Conservation (phyloP, 2,113 vertebrate species). For the Aptenodytes forsteri region DNA sequence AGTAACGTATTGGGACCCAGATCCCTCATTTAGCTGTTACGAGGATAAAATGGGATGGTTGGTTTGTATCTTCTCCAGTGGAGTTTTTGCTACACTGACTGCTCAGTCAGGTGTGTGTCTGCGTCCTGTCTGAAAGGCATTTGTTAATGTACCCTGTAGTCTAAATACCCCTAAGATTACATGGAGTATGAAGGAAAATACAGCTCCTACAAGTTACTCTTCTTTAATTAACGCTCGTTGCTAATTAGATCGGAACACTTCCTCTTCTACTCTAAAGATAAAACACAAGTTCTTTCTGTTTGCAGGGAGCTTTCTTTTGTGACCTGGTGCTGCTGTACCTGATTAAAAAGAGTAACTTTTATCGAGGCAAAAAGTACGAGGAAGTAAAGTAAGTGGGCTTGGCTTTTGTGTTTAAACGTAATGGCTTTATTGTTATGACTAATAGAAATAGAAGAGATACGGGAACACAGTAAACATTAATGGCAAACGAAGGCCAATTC, state of each 20-base stretch:
- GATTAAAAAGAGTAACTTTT: constrained; percentile 92
- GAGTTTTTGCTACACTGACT: neutral
- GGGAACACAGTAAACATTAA: neutral
- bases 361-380: constrained; percentile 93
- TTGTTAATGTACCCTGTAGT: neutral
- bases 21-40: fast-evolving
- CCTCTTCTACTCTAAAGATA: neutral
- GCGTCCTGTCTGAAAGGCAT: neutral
- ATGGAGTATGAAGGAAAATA: neutral
- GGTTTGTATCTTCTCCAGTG: neutral
- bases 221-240: neutral
- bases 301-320: constrained; percentile 91
- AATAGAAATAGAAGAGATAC: neutral
- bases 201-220: neutral
- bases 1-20: neutral
- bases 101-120: neutral
- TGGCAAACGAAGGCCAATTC: neutral
- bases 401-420: neutral
- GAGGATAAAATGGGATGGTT: neutral
- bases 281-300: neutral
- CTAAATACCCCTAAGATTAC: neutral
- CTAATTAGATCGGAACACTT: neutral
- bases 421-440: neutral
- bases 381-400: constrained; percentile 83
- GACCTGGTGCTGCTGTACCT: constrained; percentile 94